These are phyloP conservation scores for Dusona sp. DNA, from an alignment of 2,888 invertebrate genomes.

Conservation along the genomic window DNA sequence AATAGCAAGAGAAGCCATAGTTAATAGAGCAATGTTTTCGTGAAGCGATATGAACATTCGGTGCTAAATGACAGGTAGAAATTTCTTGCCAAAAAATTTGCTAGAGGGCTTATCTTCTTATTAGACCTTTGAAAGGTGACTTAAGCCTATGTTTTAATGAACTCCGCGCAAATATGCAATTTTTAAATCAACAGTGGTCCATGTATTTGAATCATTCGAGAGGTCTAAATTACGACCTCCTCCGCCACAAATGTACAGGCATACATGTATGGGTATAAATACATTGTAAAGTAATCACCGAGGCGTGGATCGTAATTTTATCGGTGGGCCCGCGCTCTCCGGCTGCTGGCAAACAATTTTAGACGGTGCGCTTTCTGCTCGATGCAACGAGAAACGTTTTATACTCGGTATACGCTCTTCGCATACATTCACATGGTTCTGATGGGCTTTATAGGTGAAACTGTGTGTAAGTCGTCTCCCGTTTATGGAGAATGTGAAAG, in stretches of 20 bases:
- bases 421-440: constrained; percentile 3
- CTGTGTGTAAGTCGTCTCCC: constrained; percentile 31
- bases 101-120: not conserved
- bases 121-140: no score
- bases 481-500: constrained; percentile 59
- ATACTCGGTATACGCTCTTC: constrained; percentile 23
- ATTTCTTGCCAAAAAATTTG: not conserved
- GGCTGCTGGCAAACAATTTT: constrained; percentile 61
- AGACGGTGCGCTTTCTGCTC: constrained; percentile 41
- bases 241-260: not conserved
- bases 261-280: constrained; percentile 20
- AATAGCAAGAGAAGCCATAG: no score
- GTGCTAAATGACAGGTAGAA: not conserved
- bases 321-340: constrained; percentile 52
- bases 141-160: not conserved
- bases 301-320: constrained; percentile 65
- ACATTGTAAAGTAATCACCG: constrained; percentile 52
- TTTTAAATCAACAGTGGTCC: not conserved
- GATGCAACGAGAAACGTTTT: constrained; percentile 57
- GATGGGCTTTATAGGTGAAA: constrained; percentile 12
- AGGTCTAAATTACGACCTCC: not conserved
- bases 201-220: not conserved
- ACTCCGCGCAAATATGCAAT: not conserved
- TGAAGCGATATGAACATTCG: not conserved
- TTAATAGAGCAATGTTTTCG: not conserved